Base-by-base conservation (phyloP, 2,113 vertebrate genomes). In the Tinamus guttatus region DNA sequence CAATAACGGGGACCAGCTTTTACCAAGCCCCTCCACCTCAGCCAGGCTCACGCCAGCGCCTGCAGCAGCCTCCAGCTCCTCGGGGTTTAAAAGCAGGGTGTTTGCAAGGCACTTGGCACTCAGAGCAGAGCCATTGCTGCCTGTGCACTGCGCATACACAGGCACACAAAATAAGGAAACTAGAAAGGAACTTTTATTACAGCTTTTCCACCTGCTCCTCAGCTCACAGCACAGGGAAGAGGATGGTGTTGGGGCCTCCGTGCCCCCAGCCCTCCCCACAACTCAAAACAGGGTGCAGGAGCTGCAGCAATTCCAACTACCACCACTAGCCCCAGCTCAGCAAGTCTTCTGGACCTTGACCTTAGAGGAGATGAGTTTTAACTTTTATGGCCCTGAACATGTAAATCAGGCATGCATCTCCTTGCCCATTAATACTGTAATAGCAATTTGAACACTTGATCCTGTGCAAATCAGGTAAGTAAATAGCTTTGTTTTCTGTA, bases 281-380 rank as follows among this genome's bases (percentile, higher is more conserved):
- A 25, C 10, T 43, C 8, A 15, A 8, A 0, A 8, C 19, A 1
- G 0, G 13, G 6, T 1, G 9, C 45, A 30, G 69, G 18, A 85
- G 27, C 22, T 12, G 10, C 9, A 45, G 16, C 47, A 3, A 1
- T 27, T 28, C 1, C n/a, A 45, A 49, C 43, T 32, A 16, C 2
- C 43, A 24, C 52, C 47, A 32, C 0, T 1, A 49, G 15, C 9
- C 49, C 32, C 3, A 6, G 28, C 62, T 71, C 34, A 14, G 43
- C 43, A 43, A 43, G 43, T 43, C 15, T 16, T 43, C 43, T 16
- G 43, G 43, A 43, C 43, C 43, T 43, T 43, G 43, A 43, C 43
- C 43, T 43, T 47, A 47, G 45, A 47, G 45, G 45, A 19, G 19
- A 8, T 19, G 18, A 47, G 45, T 19, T 47, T 47, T 19, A 47